These are phyloP conservation scores for Hippocampus comes DNA, from an alignment of 2,113 vertebrate species.

Conservation along the genomic window DNA sequence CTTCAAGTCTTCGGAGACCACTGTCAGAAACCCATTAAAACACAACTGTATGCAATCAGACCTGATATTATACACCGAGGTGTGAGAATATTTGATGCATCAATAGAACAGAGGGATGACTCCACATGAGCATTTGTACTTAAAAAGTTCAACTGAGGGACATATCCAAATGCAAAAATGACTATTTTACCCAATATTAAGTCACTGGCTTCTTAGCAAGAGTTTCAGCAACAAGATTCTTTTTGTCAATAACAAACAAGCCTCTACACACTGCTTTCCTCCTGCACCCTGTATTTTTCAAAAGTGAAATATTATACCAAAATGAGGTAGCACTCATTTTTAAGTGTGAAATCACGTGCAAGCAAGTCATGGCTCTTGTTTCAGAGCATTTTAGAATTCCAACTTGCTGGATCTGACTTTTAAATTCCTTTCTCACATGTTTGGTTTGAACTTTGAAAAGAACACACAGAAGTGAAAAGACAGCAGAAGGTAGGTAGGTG, in stretches of 20 bases:
- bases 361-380: slow-evolving; percentile 13
- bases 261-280: too few species aligned
- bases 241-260: too few species aligned
- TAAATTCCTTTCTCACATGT: slow-evolving; percentile 28
- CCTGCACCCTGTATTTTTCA: background rate
- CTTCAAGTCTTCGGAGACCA: slow-evolving; percentile 75
- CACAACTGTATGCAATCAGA: slow-evolving; percentile 64
- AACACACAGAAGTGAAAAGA: slow-evolving; percentile 38
- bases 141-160: background rate
- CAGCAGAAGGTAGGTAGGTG: slow-evolving; percentile 44
- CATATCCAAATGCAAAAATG: slow-evolving; percentile 5
- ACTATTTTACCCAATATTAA: background rate
- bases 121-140: slow-evolving; percentile 29
- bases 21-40: slow-evolving; percentile 74
- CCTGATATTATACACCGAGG: slow-evolving; percentile 35
- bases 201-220: background rate
- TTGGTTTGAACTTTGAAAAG: slow-evolving; percentile 35
- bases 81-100: slow-evolving; percentile 3
- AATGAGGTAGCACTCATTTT: slow-evolving; percentile 14
- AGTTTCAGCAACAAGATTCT: background rate
- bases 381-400: slow-evolving; percentile 15
- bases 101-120: slow-evolving; percentile 2
- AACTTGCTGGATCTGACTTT: slow-evolving; percentile 18
- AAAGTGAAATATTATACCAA: background rate
- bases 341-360: slow-evolving; percentile 13